phyloP scores from a whole-genome alignment of 30 jellyfish, hydroid and myxozoan genomes.

The Hydractinia symbiolongicarpus region DNA sequence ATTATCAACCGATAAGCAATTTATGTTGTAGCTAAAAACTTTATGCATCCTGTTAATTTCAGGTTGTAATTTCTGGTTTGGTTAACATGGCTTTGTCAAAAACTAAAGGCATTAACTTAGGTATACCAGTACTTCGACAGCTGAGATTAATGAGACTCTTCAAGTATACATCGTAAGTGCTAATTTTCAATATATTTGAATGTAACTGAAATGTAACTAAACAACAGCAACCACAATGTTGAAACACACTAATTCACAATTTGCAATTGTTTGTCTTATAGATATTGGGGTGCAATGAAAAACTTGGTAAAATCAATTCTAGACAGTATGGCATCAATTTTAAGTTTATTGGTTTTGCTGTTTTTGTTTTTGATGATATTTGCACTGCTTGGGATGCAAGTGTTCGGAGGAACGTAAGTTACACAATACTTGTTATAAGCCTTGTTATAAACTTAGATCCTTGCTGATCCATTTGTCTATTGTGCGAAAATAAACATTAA shows the following conservation, averaged over 20 bases:
- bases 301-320: constrained; percentile 24
- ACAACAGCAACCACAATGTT: too few species aligned
- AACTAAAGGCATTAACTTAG: constrained; percentile 16
- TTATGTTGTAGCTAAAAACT: neutral
- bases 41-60: neutral
- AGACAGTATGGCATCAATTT: constrained; percentile 37
- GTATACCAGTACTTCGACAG: constrained; percentile 41
- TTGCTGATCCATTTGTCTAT: too few species aligned
- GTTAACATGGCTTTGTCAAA: constrained; percentile 8
- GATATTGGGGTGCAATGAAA: constrained; percentile 38
- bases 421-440: neutral
- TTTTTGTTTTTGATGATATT: constrained; percentile 37
- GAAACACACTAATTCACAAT: too few species aligned
- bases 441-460: neutral
- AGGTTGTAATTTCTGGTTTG: constrained; percentile 35
- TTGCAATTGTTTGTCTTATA: neutral
- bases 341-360: constrained; percentile 27
- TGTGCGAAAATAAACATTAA: too few species aligned
- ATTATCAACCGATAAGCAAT: neutral
- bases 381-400: constrained; percentile 43
- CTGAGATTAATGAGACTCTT: constrained; percentile 42
- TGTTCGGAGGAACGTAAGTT: constrained; percentile 40
- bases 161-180: constrained; percentile 24
- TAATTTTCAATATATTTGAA: neutral
- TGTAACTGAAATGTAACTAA: too few species aligned